A percentile compares a stretch with the other conserved stretches of the same genome.
Evolutionary conservation across 2,797 vertebrate genomes (phyloP).

Genomic region (Scomberomorus guttatus): DNA sequence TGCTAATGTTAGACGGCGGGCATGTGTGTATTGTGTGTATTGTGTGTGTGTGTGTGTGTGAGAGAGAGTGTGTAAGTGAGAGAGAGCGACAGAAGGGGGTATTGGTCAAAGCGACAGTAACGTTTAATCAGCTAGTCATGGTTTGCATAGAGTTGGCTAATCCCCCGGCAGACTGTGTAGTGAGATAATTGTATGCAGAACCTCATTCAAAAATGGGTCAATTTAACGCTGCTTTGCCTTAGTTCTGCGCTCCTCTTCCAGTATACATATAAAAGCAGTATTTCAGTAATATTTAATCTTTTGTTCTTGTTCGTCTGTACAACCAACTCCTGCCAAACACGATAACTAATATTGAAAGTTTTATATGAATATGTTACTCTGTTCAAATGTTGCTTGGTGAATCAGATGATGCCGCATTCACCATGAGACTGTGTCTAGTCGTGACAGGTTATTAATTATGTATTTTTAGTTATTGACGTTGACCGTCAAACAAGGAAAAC

Average conservation of each 20-base stretch:
- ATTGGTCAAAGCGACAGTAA: slow-evolving; percentile 14
- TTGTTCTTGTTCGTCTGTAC: not conserved
- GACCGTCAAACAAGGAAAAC: not conserved
- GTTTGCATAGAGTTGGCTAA: slow-evolving; percentile 12
- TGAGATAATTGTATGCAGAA: not conserved
- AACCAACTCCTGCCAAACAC: not conserved
- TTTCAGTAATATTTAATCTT: not conserved
- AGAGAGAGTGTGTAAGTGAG: not conserved
- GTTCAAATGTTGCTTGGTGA: not conserved
- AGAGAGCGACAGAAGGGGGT: not conserved
- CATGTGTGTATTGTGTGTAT: slow-evolving; percentile 17
- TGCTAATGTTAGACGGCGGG: slow-evolving; percentile 18
- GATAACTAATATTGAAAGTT: not conserved
- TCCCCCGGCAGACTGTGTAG: not conserved
- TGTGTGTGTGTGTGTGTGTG: not conserved
- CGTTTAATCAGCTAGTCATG: slow-evolving; percentile 13
- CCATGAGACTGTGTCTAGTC: not conserved
- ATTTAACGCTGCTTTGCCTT: not conserved
- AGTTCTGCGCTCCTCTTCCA: not conserved
- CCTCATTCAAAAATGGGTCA: not conserved
- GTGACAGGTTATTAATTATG: not conserved
- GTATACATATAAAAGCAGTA: no score
- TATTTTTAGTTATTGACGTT: not conserved
- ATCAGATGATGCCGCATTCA: slow-evolving; percentile 2
- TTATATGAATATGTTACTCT: not conserved